These are phyloP conservation scores for Hydrophis major DNA, from an alignment of 2,797 vertebrate species.

Conservation along the genomic window DNA sequence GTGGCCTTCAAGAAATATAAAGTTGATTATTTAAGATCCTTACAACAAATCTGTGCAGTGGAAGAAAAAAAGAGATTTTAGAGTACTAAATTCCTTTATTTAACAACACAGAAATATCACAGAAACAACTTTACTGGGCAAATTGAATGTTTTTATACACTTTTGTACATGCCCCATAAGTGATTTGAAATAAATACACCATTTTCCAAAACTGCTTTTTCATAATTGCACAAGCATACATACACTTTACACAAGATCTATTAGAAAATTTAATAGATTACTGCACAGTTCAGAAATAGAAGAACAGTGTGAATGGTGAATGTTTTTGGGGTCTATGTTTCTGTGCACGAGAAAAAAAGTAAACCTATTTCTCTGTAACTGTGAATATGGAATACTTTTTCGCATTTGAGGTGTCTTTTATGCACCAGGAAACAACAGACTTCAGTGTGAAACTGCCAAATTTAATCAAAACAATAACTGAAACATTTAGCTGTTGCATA, in stretches of 20 bases:
- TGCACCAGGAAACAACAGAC: conserved; percentile 73
- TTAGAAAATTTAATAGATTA: conserved; percentile 83
- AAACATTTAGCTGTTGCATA: conserved; percentile 78
- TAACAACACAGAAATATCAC: conserved; percentile 86
- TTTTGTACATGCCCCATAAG: conserved; percentile 84
- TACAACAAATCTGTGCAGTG: conserved; percentile 72
- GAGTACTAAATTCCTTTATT: conserved; percentile 86
- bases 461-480: conserved; percentile 79
- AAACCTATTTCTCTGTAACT: conserved; percentile 67
- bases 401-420: conserved; percentile 74
- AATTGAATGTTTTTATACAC: conserved; percentile 79
- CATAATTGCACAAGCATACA: conserved; percentile 86
- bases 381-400: conserved; percentile 70
- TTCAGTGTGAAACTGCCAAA: conserved; percentile 80
- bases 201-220: conserved; percentile 79
- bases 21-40: conserved; percentile 63
- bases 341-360: conserved; percentile 48
- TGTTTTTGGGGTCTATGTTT: conserved; percentile 70
- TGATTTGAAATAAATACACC: conserved; percentile 83
- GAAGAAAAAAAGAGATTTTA: conserved; percentile 76
- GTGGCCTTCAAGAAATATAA: conserved; percentile 46
- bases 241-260: conserved; percentile 84
- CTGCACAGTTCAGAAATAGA: conserved; percentile 80
- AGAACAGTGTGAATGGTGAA: conserved; percentile 76
- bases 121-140: conserved; percentile 83